Evolutionary conservation across 2,797 vertebrate genomes (phyloP).

Genomic region (Spondyliosoma cantharus): DNA sequence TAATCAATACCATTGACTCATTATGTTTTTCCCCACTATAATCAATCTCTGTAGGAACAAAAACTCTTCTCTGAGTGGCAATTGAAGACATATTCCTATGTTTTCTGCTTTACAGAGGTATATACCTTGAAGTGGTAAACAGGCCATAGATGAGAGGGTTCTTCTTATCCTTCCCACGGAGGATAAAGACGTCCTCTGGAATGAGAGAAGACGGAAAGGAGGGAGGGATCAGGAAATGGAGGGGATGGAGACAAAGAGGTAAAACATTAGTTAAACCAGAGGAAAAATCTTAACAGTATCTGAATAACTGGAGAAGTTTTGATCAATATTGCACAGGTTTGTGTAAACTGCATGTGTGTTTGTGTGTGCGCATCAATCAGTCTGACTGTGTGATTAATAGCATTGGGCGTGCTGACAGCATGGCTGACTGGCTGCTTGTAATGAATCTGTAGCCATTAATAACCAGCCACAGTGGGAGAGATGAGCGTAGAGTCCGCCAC

Average conservation of each 20-base stretch:
- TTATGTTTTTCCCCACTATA: conserved; percentile 1
- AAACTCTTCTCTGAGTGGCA: conserved; percentile 22
- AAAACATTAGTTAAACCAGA: conserved; percentile 11
- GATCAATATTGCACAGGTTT: conserved; percentile 15
- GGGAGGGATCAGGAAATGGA: neutral
- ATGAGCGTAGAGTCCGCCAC: conserved; percentile 44
- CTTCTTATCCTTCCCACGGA: conserved; percentile 86
- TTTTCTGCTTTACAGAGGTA: conserved; percentile 26
- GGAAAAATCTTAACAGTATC: neutral
- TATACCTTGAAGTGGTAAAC: conserved; percentile 87
- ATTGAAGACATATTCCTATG: conserved; percentile 7
- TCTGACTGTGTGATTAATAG: conserved; percentile 72
- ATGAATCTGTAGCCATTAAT: conserved; percentile 78
- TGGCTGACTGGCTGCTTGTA: conserved; percentile 72
- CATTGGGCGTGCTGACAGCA: conserved; percentile 62
- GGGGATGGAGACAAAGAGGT: conserved; percentile 12
- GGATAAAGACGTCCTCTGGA: conserved; percentile 87
- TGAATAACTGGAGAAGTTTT: neutral
- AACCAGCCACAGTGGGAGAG: conserved; percentile 74
- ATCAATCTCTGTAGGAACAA: conserved; percentile 9
- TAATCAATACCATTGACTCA: conserved; percentile 27
- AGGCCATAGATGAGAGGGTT: conserved; percentile 88
- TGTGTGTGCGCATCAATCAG: conserved; percentile 49
- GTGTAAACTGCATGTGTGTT: conserved; percentile 8
- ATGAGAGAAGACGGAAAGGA: conserved; percentile 28